Evolutionary conservation across 2,888 invertebrate species (phyloP), one percentile per base, ranked within the genome.

Genomic region (Orthosia incerta): DNA sequence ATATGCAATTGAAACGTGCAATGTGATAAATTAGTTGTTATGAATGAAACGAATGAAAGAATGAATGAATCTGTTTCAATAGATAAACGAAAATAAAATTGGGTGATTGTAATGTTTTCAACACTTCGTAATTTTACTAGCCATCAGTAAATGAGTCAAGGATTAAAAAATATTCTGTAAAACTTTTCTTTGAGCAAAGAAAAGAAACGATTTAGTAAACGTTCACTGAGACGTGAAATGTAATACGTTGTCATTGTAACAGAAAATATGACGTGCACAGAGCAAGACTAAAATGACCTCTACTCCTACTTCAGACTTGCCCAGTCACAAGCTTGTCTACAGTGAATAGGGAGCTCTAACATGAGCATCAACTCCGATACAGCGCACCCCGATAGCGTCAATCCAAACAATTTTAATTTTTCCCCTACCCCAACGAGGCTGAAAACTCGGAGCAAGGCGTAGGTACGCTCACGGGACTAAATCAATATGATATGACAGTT

Each of bases 401-500:
- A 90, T 92, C 91, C 89, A 87, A 91, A 89, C 90, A 90, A 89
- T 90, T 91, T 91, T 89, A 91, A 91, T 90, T 90, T 92, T 92
- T 91, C 91, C 88, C 89, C 87, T 88, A 85, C 88, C 87, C 87
- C 83, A 74, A 86, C 77, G 84, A 75, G 86, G 82, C 82, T 85
- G 91, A 89, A 91, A 92, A 91, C 89, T 92, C 90, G 82, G 86
- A 84, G 86, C 88, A 89, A 90, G 89, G 89, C 91, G 90, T 88
- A 88, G 89, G 85, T 87, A 87, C 87, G 86, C 85, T 89, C 92
- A 87, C 92, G 95, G 93, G 95, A 94, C 96, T 96, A 96, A 96
- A 96, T 96, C 96, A 96, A 96, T 96, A 96, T 96, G 95, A 96
- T 96, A 96, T 96, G 96, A 96, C 96, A 96, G 96, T 96, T 95